Percentiles rank a stretch among this genome's conserved stretches.
Conservation (phyloP, 2,113 vertebrate genomes). For the Syngnathus scovelli region DNA sequence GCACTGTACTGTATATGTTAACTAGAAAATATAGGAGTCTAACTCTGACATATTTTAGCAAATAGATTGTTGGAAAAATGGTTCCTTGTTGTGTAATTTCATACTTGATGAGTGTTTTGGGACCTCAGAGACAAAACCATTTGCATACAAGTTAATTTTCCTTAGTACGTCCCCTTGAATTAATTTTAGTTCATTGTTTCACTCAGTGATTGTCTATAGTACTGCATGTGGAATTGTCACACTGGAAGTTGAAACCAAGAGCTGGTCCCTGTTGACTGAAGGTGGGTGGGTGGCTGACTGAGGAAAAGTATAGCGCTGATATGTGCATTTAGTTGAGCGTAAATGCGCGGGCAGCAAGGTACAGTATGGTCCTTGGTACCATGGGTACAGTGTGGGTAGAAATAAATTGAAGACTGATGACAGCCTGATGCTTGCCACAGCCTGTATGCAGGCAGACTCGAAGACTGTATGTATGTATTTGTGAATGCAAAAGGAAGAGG, state of each 20-base stretch:
- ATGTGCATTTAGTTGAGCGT: not conserved
- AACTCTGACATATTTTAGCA: not conserved
- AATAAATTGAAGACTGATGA: not conserved
- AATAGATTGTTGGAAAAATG: not conserved
- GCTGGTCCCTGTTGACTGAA: not conserved
- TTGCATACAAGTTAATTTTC: not conserved
- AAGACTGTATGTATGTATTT: not conserved
- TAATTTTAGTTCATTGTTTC: not conserved
- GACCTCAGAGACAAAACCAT: not conserved
- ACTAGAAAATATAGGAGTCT: not conserved
- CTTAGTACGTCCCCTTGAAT: not conserved
- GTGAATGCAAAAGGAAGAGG: not conserved
- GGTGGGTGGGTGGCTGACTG: not conserved
- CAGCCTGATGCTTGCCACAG: not conserved
- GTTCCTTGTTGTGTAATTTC: not conserved
- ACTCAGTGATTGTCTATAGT: no score
- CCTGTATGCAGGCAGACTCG: not conserved
- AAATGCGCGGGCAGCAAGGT: not conserved
- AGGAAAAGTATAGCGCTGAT: not conserved
- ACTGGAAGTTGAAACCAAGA: not conserved
- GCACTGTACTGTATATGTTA: not conserved
- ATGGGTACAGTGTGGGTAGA: not conserved
- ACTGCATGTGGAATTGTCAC: not conserved
- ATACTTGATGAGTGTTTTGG: not conserved
- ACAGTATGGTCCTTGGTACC: not conserved